phyloP scores from a whole-genome alignment of 92 coral and sea anemone genomes.

The Zoanthus sociatus region DNA sequence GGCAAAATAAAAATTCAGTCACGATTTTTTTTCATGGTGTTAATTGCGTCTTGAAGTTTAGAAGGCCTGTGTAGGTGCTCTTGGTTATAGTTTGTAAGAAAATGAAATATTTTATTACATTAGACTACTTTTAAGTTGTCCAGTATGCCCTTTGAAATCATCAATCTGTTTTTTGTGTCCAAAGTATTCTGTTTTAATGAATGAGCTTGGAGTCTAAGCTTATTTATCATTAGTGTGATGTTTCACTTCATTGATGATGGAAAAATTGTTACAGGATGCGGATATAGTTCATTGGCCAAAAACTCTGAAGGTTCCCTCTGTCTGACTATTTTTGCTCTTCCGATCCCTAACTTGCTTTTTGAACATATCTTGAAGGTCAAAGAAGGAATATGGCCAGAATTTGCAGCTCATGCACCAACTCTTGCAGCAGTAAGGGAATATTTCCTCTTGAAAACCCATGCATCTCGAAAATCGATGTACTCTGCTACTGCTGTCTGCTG shows the following conservation, averaged over 20 bases:
- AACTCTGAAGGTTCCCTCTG: neutral
- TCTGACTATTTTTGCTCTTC: slow-evolving; percentile 15
- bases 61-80: too few species aligned
- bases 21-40: too few species aligned
- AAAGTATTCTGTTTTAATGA: too few species aligned
- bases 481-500: slow-evolving; percentile 5
- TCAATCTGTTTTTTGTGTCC: too few species aligned
- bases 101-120: too few species aligned
- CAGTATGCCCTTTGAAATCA: too few species aligned
- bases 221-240: neutral
- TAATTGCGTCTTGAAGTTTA: too few species aligned
- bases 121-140: too few species aligned
- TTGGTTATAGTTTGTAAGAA: too few species aligned
- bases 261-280: neutral
- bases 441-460: slow-evolving; percentile 22
- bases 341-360: slow-evolving; percentile 56
- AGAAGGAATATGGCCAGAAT: slow-evolving; percentile 86
- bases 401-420: slow-evolving; percentile 94
- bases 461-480: slow-evolving; percentile 24
- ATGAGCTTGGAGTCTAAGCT: too few species aligned
- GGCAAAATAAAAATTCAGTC: too few species aligned
- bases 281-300: neutral
- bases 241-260: neutral
- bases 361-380: slow-evolving; percentile 85
- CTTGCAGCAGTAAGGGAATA: slow-evolving; percentile 86